Base-by-base conservation (phyloP, 1,140 invertebrate genomes). In the Ips nitidus region DNA sequence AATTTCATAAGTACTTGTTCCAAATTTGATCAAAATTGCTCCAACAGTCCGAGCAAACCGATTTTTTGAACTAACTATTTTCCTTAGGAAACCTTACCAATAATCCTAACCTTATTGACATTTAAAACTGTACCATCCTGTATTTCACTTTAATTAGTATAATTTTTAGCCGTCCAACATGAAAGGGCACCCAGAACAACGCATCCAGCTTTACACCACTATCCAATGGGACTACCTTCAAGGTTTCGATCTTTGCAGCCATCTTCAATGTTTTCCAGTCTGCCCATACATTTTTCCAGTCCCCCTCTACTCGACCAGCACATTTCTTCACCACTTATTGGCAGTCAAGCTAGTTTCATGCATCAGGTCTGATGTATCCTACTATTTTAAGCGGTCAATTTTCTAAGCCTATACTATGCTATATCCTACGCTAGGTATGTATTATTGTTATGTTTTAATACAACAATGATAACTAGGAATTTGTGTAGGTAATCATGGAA, bases 131-230 rank as follows among this genome's bases (percentile, higher is more conserved):
- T 22, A 22, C 22, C 22, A 22, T 22, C 22, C 22, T 22, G 22
- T 22, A 22, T 22, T 22, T 22, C 22, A 22, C 22, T 22, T 22
- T 22, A 22, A 22, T 22, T 22, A 22, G 22, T 22, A 22, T 22
- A 22, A 22, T 22, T 50, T 71, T 53, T 84, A 95, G 94, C 94
- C 69, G 94, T 95, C 2, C 93, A 95, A 78, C 92, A 95, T 81
- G 93, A 95, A 81, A 83, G 94, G 71, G 92, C 93, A 7, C 92
- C 93, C 1, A 82, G 93, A 68, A 84, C 86, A 22, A 79, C 81
- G 4, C 77, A 79, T 39, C 63, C 73, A 3, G 56, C 57, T 3
- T 66, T 78, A 3, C 76, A 78, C 59, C 79, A 79, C 61, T 77
- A 79, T 61, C 78, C 81, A 39, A 80, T 86, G 53, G 76, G 69